Evolutionary conservation across 2,113 vertebrate species (phyloP).

Genomic region (Pterocles burchelli): DNA sequence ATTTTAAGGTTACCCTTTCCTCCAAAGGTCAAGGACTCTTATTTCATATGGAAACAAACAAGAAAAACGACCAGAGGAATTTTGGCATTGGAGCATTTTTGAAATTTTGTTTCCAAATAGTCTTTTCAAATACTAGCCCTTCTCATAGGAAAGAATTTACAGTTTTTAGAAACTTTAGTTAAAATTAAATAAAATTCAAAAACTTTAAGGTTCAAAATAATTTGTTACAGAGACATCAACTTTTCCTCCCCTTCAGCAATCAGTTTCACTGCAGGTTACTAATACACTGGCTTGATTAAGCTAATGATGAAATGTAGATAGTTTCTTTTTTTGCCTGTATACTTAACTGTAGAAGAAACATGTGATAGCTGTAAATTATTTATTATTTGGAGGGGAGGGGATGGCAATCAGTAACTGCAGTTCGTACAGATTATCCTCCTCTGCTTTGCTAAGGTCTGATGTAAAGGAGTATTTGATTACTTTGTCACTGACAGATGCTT

Average conservation of each 20-base stretch:
- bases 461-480: not conserved
- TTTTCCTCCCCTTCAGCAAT: slow-evolving; percentile 65
- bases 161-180: not conserved
- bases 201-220: slow-evolving; percentile 24
- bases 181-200: not conserved
- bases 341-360: slow-evolving; percentile 20
- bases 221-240: slow-evolving; percentile 22
- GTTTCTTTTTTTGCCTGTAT: slow-evolving; percentile 18
- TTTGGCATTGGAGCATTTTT: not conserved
- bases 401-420: slow-evolving; percentile 50
- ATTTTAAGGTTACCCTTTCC: not conserved
- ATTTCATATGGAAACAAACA: not conserved
- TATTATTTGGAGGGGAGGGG: slow-evolving; percentile 12
- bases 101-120: not conserved
- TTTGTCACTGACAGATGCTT: not conserved
- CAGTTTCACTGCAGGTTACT: slow-evolving; percentile 65
- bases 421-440: not conserved
- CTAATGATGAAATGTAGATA: slow-evolving; percentile 63
- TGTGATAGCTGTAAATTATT: slow-evolving; percentile 38
- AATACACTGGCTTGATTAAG: slow-evolving; percentile 70
- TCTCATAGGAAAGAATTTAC: not conserved
- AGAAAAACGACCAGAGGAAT: not conserved
- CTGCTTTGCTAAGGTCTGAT: not conserved
- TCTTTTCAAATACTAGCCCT: not conserved
- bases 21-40: not conserved